A percentile compares a stretch with the other conserved stretches of the same genome.
Evolutionary conservation across 1,140 invertebrate genomes (phyloP).

Genomic region (Lethocerus indicus): DNA sequence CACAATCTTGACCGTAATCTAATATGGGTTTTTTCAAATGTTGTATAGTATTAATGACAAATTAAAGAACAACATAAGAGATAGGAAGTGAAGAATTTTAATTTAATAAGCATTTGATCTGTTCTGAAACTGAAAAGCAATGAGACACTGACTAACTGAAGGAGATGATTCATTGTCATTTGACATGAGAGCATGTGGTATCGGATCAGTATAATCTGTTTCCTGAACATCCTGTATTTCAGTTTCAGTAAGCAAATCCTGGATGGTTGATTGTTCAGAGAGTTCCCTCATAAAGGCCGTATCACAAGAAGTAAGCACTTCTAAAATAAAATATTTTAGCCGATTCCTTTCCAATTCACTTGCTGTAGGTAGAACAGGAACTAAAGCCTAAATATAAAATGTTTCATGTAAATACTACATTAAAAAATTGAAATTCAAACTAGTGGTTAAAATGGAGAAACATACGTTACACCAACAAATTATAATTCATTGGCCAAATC

Average conservation of each 20-base stretch:
- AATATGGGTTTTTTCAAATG: too few relatives aligned
- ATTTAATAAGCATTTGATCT: too few relatives aligned
- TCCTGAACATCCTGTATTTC: background rate
- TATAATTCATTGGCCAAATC: too few relatives aligned
- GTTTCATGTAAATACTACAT: background rate
- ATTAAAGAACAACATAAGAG: too few relatives aligned
- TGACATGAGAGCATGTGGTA: slow-evolving; percentile 1
- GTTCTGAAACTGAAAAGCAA: background rate
- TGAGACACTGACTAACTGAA: background rate
- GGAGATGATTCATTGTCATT: background rate
- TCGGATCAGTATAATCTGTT: slow-evolving; percentile 6
- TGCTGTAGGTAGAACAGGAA: slow-evolving; percentile 31
- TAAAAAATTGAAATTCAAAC: background rate
- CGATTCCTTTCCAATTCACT: slow-evolving; percentile 28
- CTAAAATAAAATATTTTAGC: slow-evolving; percentile 26
- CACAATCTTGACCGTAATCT: too few relatives aligned
- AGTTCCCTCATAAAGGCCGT: slow-evolving; percentile 18
- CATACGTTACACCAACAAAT: too few relatives aligned
- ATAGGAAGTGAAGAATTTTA: too few relatives aligned
- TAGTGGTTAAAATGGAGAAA: too few relatives aligned
- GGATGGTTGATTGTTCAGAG: background rate
- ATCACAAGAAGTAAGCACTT: slow-evolving; percentile 26
- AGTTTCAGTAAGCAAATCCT: slow-evolving; percentile 1
- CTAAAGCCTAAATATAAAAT: slow-evolving; percentile 27
- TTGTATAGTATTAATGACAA: too few relatives aligned